phyloP scores from a whole-genome alignment of 2,113 vertebrate species.

The Atherinomorus stipes region DNA sequence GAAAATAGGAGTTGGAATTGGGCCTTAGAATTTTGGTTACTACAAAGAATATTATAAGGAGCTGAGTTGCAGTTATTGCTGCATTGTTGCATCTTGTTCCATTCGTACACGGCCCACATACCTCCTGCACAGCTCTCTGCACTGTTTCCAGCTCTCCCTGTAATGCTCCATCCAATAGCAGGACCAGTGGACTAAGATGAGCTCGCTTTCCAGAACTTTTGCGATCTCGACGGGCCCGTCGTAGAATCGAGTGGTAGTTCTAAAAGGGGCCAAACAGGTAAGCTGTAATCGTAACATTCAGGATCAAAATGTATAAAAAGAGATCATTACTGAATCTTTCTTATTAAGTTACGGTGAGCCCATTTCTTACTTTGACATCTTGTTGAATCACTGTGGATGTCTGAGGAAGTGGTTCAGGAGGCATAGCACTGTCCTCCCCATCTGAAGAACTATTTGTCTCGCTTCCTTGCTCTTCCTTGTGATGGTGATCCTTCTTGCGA shows the following conservation, averaged over 20 bases:
- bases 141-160: conserved; percentile 92
- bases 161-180: conserved; percentile 89
- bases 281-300: neutral
- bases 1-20: too few relatives aligned
- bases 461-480: conserved; percentile 58
- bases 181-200: conserved; percentile 87
- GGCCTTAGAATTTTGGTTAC: too few relatives aligned
- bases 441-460: conserved; percentile 81
- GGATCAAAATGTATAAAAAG: too few relatives aligned
- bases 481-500: conserved; percentile 47
- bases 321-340: too few relatives aligned
- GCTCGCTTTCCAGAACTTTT: conserved; percentile 75
- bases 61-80: too few relatives aligned
- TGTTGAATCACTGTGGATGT: neutral
- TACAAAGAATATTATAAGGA: too few relatives aligned
- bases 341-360: too few relatives aligned
- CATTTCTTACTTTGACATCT: conserved; percentile 72
- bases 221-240: conserved; percentile 67
- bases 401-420: conserved; percentile 1
- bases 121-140: conserved; percentile 88
- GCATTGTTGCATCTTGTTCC: too few relatives aligned
- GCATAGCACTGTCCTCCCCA: conserved; percentile 64
- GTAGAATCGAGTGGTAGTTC: conserved; percentile 87
- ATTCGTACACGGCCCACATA: neutral
- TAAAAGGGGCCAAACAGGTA: conserved; percentile 56